A percentile compares a stretch with the other conserved stretches of the same genome.
These are phyloP conservation scores for Anser brachyrhynchus DNA, from an alignment of 2,113 vertebrate species.

Conservation along the genomic window DNA sequence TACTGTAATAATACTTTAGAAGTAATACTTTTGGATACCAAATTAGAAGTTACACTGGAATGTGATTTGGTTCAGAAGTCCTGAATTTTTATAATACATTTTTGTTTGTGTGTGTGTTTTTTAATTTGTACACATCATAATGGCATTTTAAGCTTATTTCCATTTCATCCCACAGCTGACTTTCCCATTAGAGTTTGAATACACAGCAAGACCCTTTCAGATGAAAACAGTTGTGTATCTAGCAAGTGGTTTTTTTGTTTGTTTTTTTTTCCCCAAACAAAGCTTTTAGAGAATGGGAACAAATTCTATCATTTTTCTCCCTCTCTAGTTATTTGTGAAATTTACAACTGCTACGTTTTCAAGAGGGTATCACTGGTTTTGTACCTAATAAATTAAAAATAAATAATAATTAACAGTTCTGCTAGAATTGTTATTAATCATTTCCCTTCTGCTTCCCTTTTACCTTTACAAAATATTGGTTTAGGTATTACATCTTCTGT, in stretches of 20 bases:
- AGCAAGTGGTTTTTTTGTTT: background rate
- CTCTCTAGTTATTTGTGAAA: background rate
- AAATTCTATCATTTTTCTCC: background rate
- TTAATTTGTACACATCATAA: background rate
- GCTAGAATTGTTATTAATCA: background rate
- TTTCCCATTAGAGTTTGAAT: background rate
- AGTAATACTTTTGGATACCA: background rate
- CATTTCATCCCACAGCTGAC: background rate
- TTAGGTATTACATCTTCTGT: background rate
- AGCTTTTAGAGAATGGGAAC: background rate
- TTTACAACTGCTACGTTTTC: background rate
- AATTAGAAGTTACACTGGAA: background rate
- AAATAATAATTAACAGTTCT: background rate
- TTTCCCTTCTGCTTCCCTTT: background rate
- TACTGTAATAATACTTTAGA: background rate
- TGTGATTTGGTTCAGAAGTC: background rate
- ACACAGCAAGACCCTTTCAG: background rate
- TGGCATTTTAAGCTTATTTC: background rate
- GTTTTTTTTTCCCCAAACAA: background rate
- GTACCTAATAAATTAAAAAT: background rate
- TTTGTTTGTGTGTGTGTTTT: background rate
- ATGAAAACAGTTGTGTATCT: background rate
- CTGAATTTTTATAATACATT: background rate
- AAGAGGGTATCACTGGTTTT: background rate
- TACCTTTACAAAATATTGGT: accelerated